A percentile compares a stretch with the other conserved stretches of the same genome.
Conservation (phyloP, 2,113 vertebrate genomes). For the Gasterosteus nipponicus region DNA sequence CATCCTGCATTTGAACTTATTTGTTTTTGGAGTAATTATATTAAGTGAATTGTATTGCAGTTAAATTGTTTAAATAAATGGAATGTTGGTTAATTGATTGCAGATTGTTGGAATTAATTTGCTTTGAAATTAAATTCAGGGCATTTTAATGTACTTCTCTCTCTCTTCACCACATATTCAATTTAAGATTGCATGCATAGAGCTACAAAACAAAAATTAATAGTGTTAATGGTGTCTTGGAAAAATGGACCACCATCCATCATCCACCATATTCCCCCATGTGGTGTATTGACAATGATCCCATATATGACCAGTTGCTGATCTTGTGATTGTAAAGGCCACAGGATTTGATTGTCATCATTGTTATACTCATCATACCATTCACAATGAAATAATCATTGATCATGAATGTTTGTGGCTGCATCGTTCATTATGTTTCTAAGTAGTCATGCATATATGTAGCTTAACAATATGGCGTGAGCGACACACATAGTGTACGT, state of each 20-base stretch:
- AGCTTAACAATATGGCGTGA: background rate
- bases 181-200: background rate
- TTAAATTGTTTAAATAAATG: constrained; percentile 16
- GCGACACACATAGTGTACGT: background rate
- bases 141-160: constrained; percentile 5
- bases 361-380: background rate
- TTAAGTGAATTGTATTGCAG: background rate
- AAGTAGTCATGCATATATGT: background rate
- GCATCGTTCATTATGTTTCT: background rate
- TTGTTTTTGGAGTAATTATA: background rate
- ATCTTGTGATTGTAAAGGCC: background rate
- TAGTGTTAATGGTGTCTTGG: background rate
- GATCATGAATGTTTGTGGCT: too few relatives aligned
- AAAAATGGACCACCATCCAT: too few relatives aligned
- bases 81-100: background rate
- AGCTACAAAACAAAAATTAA: background rate
- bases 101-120: constrained; percentile 13
- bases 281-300: background rate
- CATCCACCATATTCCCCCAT: background rate
- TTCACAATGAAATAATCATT: too few relatives aligned
- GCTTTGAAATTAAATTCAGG: constrained; percentile 16
- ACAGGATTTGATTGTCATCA: background rate
- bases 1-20: background rate
- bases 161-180: constrained; percentile 14
- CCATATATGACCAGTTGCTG: background rate